Conservation (phyloP, 2,797 vertebrate species). For the Pantherophis vulpinus region DNA sequence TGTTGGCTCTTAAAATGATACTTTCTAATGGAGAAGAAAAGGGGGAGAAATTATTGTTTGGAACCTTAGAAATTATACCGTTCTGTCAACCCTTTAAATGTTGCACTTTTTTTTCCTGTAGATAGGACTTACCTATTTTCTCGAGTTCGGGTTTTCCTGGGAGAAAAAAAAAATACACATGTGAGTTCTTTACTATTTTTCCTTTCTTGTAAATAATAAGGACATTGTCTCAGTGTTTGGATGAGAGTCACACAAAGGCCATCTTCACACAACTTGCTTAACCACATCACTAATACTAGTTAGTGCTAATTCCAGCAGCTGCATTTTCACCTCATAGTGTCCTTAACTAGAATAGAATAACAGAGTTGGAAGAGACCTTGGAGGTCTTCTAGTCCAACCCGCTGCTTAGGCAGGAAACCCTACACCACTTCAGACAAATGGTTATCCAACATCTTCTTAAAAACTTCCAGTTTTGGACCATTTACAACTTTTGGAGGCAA, state of each 20-base stretch:
- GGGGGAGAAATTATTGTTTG: not conserved
- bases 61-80: not conserved
- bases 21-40: not conserved
- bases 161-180: not conserved
- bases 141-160: accelerated
- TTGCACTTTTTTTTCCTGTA: not conserved
- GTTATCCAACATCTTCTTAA: no score
- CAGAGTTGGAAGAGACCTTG: no score
- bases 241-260: not conserved
- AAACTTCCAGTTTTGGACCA: no score
- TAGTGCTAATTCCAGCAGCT: not conserved
- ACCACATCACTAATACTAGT: not conserved
- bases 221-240: not conserved
- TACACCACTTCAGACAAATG: no score
- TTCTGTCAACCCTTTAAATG: not conserved
- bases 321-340: not conserved
- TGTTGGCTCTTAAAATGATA: not conserved
- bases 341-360: not conserved
- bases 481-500: no score
- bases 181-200: not conserved
- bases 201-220: not conserved
- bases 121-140: not conserved
- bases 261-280: not conserved
- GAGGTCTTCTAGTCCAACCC: no score
- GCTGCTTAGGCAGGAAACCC: no score